Evolutionary conservation across 2,888 invertebrate species (phyloP).

Genomic region (Chouioia cunea): DNA sequence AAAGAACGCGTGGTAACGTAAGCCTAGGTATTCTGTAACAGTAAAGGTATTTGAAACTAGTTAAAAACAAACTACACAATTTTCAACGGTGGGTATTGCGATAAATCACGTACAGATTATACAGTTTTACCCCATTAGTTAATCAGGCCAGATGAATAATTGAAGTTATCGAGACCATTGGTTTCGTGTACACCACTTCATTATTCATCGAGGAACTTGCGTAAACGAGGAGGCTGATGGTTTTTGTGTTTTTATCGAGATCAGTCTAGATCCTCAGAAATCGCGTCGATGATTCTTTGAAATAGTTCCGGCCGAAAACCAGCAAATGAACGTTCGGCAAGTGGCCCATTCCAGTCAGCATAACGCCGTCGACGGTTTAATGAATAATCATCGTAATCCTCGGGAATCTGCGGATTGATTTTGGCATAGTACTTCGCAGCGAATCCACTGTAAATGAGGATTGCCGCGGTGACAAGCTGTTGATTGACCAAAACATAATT

Average conservation of each 20-base stretch:
- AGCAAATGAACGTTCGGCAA: slow-evolving; percentile 61
- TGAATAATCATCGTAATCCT: slow-evolving; percentile 82
- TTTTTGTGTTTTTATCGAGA: neutral
- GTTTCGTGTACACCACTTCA: no score
- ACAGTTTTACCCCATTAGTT: no score
- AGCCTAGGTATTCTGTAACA: no score
- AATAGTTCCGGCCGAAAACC: slow-evolving; percentile 76
- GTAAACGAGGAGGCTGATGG: no score
- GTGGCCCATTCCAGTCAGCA: slow-evolving; percentile 44
- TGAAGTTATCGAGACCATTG: no score
- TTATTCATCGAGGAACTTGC: no score
- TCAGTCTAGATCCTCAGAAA: slow-evolving; percentile 67
- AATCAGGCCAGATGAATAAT: no score
- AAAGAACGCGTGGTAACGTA: no score
- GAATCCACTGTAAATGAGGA: slow-evolving; percentile 86
- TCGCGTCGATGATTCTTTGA: slow-evolving; percentile 77
- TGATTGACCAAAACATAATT: slow-evolving; percentile 61
- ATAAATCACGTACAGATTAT: no score
- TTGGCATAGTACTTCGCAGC: slow-evolving; percentile 91
- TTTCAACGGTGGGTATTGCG: no score
- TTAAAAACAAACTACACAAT: no score
- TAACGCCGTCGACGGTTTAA: slow-evolving; percentile 68
- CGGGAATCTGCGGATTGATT: slow-evolving; percentile 85
- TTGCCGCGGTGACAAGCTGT: slow-evolving; percentile 83
- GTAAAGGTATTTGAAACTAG: no score